These are phyloP conservation scores for Ondatra zibethicus DNA, from an alignment of 2,113 vertebrate species.

Conservation along the genomic window DNA sequence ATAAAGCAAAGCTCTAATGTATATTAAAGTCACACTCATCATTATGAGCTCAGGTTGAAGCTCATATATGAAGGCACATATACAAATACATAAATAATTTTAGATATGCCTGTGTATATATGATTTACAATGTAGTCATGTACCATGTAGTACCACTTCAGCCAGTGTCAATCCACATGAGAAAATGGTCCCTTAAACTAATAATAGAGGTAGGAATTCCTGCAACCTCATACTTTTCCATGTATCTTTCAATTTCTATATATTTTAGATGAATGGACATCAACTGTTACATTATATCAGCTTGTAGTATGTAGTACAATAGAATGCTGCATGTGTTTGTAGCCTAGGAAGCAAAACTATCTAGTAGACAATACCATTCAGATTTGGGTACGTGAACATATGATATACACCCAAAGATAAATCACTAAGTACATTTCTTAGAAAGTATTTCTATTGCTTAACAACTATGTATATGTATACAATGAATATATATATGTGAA, in stretches of 20 bases:
- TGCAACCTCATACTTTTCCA: no score
- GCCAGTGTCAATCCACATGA: background rate
- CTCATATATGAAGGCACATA: background rate
- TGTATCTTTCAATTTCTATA: background rate
- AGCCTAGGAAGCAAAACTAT: no score
- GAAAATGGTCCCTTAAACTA: background rate
- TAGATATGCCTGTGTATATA: background rate
- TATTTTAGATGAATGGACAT: background rate
- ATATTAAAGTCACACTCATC: constrained; percentile 4
- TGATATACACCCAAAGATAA: background rate
- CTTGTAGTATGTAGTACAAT: background rate
- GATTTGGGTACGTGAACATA: background rate
- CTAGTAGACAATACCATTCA: background rate
- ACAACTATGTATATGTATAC: background rate
- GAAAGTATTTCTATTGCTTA: background rate
- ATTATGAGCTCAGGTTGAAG: background rate
- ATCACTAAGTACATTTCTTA: background rate
- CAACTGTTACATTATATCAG: background rate
- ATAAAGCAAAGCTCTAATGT: background rate
- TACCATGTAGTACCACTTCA: background rate
- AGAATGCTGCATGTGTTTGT: background rate
- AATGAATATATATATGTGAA: background rate
- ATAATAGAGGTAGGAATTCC: background rate
- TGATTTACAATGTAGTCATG: background rate
- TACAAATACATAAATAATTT: background rate